Conservation (phyloP, 2,888 invertebrate species). For the Cataglyphis rosenhaueri region DNA sequence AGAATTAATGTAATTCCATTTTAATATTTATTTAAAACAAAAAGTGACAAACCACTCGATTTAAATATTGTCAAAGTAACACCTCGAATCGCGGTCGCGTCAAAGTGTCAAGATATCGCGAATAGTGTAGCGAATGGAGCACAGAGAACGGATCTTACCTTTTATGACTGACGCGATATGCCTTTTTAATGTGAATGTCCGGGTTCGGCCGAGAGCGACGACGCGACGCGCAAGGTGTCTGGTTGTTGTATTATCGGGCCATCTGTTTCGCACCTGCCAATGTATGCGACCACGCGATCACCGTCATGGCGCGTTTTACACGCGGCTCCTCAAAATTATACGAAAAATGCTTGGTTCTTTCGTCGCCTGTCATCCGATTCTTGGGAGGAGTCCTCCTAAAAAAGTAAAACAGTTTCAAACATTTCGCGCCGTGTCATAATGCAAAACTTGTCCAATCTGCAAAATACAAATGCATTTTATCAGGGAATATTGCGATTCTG, state of each 20-base stretch:
- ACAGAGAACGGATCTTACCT: slow-evolving; percentile 26
- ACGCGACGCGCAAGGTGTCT: slow-evolving; percentile 45
- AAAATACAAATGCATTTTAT: neutral
- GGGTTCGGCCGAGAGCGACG: slow-evolving; percentile 30
- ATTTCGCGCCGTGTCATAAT: neutral
- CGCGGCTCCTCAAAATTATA: slow-evolving; percentile 41
- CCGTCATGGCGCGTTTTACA: slow-evolving; percentile 70
- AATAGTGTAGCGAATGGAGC: slow-evolving; percentile 1
- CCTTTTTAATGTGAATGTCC: slow-evolving; percentile 39
- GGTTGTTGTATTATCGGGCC: slow-evolving; percentile 69
- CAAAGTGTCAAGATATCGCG: neutral
- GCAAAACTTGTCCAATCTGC: neutral
- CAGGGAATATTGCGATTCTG: neutral
- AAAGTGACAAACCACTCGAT: neutral
- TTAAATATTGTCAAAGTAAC: neutral
- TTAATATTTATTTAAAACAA: neutral
- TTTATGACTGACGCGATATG: slow-evolving; percentile 33
- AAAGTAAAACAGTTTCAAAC: neutral
- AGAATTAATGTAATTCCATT: neutral
- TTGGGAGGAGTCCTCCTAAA: neutral
- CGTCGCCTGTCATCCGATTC: slow-evolving; percentile 8
- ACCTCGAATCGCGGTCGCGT: neutral
- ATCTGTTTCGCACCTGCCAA: slow-evolving; percentile 85
- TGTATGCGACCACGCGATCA: slow-evolving; percentile 64
- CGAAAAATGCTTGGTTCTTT: slow-evolving; percentile 2